Evolutionary conservation across 2,888 invertebrate species (phyloP).

Genomic region (Erebia epiphron): DNA sequence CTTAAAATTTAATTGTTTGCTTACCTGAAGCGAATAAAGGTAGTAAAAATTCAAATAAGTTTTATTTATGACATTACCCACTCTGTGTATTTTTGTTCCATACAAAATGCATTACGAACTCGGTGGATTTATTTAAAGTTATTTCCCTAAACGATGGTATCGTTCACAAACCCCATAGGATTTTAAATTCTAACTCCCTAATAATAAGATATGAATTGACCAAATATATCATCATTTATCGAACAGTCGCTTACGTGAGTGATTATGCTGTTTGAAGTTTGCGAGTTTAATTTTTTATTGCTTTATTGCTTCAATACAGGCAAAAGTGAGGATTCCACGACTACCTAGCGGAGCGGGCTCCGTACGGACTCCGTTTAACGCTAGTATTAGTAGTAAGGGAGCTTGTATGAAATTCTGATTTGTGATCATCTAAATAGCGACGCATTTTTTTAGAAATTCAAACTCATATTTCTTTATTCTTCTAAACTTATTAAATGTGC

Average conservation of each 20-base stretch:
- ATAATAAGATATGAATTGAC: conserved; percentile 32
- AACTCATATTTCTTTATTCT: too few relatives aligned
- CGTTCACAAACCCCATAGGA: conserved; percentile 31
- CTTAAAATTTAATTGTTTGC: too few relatives aligned
- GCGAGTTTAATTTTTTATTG: conserved; percentile 8
- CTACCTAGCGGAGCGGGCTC: too few relatives aligned
- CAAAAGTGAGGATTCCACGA: too few relatives aligned
- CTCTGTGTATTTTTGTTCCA: conserved; percentile 50
- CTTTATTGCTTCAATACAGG: background rate
- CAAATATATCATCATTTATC: conserved; percentile 16
- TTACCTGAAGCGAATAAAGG: too few relatives aligned
- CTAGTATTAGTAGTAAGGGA: too few relatives aligned
- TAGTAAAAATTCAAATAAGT: background rate
- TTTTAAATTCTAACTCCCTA: conserved; percentile 47
- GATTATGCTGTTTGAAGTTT: conserved; percentile 24
- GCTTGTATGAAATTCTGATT: too few relatives aligned
- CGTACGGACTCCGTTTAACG: too few relatives aligned
- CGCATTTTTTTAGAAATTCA: too few relatives aligned
- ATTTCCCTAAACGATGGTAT: conserved; percentile 64
- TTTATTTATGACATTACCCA: conserved; percentile 35
- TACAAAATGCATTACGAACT: conserved; percentile 68
- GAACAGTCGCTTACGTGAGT: conserved; percentile 28
- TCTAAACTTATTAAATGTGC: too few relatives aligned
- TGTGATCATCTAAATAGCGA: too few relatives aligned
- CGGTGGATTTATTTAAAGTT: conserved; percentile 69